Evolutionary conservation across 1,140 invertebrate genomes (phyloP).

Genomic region (Sipha flava): DNA sequence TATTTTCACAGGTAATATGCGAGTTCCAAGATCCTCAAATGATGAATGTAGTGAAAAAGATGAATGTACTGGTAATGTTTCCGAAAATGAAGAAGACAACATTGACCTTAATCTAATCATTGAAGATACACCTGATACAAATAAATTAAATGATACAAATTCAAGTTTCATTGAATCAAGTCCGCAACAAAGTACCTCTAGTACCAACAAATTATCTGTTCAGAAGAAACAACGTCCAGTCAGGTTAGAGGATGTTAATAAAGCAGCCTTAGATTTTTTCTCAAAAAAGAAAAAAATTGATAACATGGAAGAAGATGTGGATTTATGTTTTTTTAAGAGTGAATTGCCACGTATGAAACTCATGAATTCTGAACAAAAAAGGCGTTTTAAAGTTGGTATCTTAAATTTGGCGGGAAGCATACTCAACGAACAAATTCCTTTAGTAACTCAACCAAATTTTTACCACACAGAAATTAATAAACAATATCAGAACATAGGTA

Average conservation of each 20-base stretch:
- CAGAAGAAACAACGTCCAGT: not conserved
- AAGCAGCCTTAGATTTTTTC: not conserved
- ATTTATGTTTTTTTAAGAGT: conserved; percentile 11
- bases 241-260: not conserved
- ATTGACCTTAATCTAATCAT: too few species aligned
- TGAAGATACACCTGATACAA: too few species aligned
- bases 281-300: not conserved
- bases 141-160: not conserved
- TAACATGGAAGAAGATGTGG: not conserved
- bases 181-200: not conserved
- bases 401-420: not conserved
- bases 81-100: not conserved
- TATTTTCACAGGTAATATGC: not conserved
- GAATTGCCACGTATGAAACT: conserved; percentile 5
- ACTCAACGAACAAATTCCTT: not conserved
- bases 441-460: not conserved
- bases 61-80: not conserved
- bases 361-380: conserved; percentile 12
- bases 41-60: not conserved
- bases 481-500: not conserved
- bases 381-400: conserved; percentile 1
- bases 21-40: not conserved
- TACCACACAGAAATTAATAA: not conserved
- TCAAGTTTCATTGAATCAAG: not conserved
- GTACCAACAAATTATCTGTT: not conserved